These are phyloP conservation scores for Alethe diademata DNA, from an alignment of 2,113 vertebrate genomes.

Conservation along the genomic window DNA sequence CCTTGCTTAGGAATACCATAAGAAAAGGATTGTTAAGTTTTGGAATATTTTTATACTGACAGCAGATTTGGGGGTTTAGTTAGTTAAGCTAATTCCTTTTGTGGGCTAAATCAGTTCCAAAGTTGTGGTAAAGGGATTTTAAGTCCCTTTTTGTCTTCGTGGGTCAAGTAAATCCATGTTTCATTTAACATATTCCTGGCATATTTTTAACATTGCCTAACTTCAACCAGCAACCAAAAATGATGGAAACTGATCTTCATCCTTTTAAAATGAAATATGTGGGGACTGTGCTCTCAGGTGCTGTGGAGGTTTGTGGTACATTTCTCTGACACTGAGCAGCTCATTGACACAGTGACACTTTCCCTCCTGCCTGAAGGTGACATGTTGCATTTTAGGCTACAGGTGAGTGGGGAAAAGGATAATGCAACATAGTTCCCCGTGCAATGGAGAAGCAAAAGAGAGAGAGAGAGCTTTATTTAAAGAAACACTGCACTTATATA, in stretches of 20 bases:
- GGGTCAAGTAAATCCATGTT: neutral
- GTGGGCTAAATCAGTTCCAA: neutral
- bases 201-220: neutral
- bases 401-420: too few species aligned
- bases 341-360: fast-evolving
- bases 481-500: too few species aligned
- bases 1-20: neutral
- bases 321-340: neutral
- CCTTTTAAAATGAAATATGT: neutral
- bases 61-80: neutral
- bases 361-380: neutral
- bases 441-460: too few species aligned
- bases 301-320: neutral
- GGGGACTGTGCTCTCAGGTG: neutral
- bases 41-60: neutral
- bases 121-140: neutral
- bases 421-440: too few species aligned
- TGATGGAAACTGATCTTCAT: neutral
- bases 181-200: neutral
- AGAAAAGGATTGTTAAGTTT: neutral
- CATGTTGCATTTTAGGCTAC: too few species aligned
- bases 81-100: neutral
- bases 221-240: neutral
- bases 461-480: too few species aligned
- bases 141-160: neutral